Base-by-base conservation (phyloP, 1,140 invertebrate genomes). In the Dendroctonus valens region DNA sequence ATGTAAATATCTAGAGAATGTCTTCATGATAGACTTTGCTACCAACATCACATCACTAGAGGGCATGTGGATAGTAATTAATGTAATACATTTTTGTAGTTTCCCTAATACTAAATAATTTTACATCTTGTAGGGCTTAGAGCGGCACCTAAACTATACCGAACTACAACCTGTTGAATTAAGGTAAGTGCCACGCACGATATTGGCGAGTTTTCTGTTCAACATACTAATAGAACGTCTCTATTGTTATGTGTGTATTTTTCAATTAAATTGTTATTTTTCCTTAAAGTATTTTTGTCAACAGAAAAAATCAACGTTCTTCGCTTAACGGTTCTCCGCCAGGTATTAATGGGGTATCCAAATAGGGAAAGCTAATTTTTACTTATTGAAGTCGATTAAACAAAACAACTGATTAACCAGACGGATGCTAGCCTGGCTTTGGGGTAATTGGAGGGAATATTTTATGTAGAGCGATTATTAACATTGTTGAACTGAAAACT, bases 121-220 rank as follows among this genome's bases (percentile, higher is more conserved):
- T 58, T 39, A 51, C 14, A 11, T 12, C 41, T 66, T 60, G 5
- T 60, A 66, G 64, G 50, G 55, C 12, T 46, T 66, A 66, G 64
- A 66, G 59, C 55, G 64, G 14, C 55, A 57, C 15, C 44, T 66
- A 52, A 57, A 66, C 37, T 66, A 66, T 60, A 66, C 55, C 38
- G 64, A 66, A 44, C 49, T 66, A 5, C 64, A 59, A 40, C 59
- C 9, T 44, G 37, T 39, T 38, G 64, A 66, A 41, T 14, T 59
- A 12, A 66, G 55, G 64, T 59, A 52, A 66, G 63, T 57, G 55
- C 2, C 38, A 7, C 50, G 26, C 8, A 11, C 26, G 50, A 8
- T 11, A 15, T n/a, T 52, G 9, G 50, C 15, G 38, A 6, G 15
- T 52, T 52, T 52, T 15, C 26, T 1, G 26, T 26, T 26, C 26